Evolutionary conservation across 2,113 vertebrate genomes (phyloP), one percentile per base, ranked within the genome.

Genomic region (Scortum barcoo): DNA sequence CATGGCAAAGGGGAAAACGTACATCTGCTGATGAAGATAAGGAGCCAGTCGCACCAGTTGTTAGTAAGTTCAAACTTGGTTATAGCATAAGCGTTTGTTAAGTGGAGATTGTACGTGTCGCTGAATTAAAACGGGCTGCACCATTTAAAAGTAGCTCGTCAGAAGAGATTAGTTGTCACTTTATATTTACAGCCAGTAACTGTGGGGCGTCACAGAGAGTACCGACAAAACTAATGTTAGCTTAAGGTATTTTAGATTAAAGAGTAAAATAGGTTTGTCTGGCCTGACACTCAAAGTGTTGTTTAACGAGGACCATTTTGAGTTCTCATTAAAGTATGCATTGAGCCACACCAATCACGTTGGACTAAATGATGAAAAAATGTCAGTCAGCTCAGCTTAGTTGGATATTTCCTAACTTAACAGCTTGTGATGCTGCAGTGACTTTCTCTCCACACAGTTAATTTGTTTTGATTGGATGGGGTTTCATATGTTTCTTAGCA

Each of bases 181-280:
- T 30, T 9, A 19, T 58, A 33, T 30, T 68, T 22, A 20, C 24
- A 9, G 14, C 46, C 16, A 28, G 9, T 5, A 14, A 54, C 58
- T 16, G 3, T 3, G 53, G 22, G 70, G 44, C 30, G 26, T 48
- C 16, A 30, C 9, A 20, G 53, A 46, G 5, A 16, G 16, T 17
- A 22, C 2, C n/a, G 11, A 40, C 22, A 53, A 63, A 24, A 65
- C 17, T 9, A 10, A 54, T 16, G 11, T 42, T n/a, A 33, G 61
- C 73, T 66, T 42, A 40, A 53, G 53, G 14, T 68, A 57, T 48
- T 76, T 68, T 13, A n/a, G 66, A 36, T 51, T n/a, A n/a, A 51
- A 68, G 10, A 22, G 8, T n/a, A 14, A 26, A 65, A 40, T 22
- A 69, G 33, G 26, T 57, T 33, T 16, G 6, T 40, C 24, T 22